Percentiles rank a stretch among this genome's conserved stretches.
Evolutionary conservation across 2,113 vertebrate genomes (phyloP).

Genomic region (Rhynchomys soricoides): DNA sequence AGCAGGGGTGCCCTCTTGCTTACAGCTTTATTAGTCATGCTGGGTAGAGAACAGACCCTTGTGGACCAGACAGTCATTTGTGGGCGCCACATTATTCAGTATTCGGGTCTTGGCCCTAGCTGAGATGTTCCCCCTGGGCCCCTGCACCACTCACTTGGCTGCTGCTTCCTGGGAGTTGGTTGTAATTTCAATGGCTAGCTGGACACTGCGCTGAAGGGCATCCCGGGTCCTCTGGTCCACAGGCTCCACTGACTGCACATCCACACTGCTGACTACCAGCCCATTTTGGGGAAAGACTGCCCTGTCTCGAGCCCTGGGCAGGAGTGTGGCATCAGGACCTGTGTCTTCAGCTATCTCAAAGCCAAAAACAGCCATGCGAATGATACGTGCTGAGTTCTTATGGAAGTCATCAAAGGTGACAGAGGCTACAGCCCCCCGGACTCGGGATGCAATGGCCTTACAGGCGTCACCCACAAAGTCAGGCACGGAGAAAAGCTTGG

Average conservation of each 20-base stretch:
- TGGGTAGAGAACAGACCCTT: background rate
- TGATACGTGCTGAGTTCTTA: slow-evolving; percentile 95
- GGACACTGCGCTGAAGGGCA: slow-evolving; percentile 93
- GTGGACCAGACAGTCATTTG: background rate
- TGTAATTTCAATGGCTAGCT: slow-evolving; percentile 96
- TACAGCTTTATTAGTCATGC: background rate
- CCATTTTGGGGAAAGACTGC: slow-evolving; percentile 90
- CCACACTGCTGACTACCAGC: slow-evolving; percentile 93
- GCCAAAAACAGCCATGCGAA: slow-evolving; percentile 93
- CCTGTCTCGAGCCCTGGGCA: slow-evolving; percentile 83
- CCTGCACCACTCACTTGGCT: slow-evolving; percentile 84
- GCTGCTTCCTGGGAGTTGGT: slow-evolving; percentile 96
- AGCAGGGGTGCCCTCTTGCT: background rate
- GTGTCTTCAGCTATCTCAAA: slow-evolving; percentile 87
- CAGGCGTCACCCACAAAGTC: slow-evolving; percentile 94
- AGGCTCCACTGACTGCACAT: slow-evolving; percentile 94
- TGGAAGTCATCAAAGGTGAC: slow-evolving; percentile 96
- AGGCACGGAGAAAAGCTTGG: slow-evolving; percentile 90
- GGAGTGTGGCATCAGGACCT: slow-evolving; percentile 37
- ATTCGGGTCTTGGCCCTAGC: background rate
- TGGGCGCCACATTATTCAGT: background rate
- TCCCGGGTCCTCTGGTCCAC: slow-evolving; percentile 94
- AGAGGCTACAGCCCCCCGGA: slow-evolving; percentile 92
- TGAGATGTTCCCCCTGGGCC: accelerated
- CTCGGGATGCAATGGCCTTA: slow-evolving; percentile 92